These are phyloP conservation scores for Columbina picui DNA, from an alignment of 2,113 vertebrate species.

Conservation along the genomic window DNA sequence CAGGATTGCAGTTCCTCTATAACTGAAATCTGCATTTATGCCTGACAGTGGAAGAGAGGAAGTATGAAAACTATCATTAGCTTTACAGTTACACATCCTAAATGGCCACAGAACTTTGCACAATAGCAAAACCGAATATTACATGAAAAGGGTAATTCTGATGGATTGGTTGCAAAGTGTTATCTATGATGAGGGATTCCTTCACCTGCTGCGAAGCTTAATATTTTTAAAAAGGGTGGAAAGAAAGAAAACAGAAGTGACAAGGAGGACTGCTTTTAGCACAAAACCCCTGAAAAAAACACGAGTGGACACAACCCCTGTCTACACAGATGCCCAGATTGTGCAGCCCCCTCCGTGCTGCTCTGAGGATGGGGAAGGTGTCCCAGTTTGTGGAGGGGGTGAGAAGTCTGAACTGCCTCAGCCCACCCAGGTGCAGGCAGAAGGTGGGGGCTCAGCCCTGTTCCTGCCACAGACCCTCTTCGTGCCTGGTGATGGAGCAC, in stretches of 20 bases:
- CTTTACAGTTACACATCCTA: background rate
- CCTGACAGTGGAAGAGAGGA: background rate
- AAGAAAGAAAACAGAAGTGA: background rate
- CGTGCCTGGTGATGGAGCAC: accelerated
- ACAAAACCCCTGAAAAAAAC: background rate
- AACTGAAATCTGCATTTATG: background rate
- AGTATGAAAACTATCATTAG: background rate
- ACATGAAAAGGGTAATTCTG: background rate
- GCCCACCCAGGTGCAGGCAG: accelerated
- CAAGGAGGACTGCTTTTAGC: background rate
- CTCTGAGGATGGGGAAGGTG: background rate
- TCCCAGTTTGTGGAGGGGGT: background rate
- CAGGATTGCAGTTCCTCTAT: background rate
- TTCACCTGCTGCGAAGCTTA: background rate
- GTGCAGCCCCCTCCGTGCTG: background rate
- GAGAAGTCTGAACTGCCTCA: accelerated
- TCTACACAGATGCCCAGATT: background rate
- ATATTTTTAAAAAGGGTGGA: background rate
- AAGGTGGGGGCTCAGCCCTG: background rate
- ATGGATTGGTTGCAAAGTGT: background rate
- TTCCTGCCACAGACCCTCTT: background rate
- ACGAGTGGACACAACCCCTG: background rate
- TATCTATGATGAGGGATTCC: background rate
- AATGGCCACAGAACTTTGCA: background rate
- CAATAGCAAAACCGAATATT: background rate